Conservation (phyloP, 2,113 vertebrate species). For the Campylomormyrus tamandua region DNA sequence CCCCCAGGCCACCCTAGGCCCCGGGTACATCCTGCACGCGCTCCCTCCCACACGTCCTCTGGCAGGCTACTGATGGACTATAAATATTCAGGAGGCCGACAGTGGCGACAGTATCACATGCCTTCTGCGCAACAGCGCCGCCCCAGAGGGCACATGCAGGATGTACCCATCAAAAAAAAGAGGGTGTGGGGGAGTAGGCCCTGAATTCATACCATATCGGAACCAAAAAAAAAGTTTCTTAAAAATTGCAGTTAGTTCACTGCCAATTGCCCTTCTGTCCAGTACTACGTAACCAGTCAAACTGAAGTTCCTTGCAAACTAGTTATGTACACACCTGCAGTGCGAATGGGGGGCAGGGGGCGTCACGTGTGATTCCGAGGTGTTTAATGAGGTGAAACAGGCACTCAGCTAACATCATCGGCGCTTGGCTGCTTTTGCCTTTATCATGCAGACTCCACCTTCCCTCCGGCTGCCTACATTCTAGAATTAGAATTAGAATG, state of each 20-base stretch:
- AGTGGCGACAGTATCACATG: not conserved
- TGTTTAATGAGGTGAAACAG: not conserved
- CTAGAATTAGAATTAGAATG: no score
- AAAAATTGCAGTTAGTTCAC: not conserved
- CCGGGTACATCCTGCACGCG: not conserved
- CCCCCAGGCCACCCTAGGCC: not conserved
- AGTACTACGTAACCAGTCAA: not conserved
- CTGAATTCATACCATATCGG: not conserved
- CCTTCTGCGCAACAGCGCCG: not conserved
- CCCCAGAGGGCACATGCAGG: not conserved
- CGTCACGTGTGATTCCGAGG: not conserved
- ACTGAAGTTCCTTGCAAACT: not conserved
- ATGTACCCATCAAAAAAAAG: not conserved
- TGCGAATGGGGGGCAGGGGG: not conserved
- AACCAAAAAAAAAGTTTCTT: not conserved
- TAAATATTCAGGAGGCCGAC: conserved; percentile 9
- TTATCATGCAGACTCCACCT: not conserved
- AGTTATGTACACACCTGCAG: not conserved
- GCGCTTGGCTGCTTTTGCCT: not conserved
- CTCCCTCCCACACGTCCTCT: not conserved
- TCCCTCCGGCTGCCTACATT: not conserved
- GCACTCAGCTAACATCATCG: not conserved
- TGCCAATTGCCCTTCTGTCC: not conserved
- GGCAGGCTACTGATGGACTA: conserved; percentile 7
- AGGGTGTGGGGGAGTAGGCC: not conserved